These are phyloP conservation scores for Hippopotamus amphibius DNA, from an alignment of 2,113 vertebrate species.

Conservation along the genomic window DNA sequence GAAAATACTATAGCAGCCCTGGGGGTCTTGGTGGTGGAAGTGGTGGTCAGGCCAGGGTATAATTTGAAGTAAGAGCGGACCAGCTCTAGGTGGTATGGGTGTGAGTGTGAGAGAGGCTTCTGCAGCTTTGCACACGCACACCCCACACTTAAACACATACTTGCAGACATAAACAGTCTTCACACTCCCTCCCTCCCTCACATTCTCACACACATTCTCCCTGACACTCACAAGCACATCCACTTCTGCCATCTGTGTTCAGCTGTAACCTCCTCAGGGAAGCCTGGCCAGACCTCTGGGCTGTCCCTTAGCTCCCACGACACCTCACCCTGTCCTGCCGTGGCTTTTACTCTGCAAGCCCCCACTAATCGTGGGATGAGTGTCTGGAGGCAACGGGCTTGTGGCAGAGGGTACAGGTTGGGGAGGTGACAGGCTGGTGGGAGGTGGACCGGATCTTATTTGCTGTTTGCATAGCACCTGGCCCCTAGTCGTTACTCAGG, in stretches of 20 bases:
- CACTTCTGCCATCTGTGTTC: neutral
- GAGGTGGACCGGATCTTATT: neutral
- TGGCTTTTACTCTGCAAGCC: too few species aligned
- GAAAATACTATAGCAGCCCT: neutral
- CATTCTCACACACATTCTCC: too few species aligned
- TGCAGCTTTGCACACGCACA: neutral
- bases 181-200: neutral
- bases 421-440: neutral
- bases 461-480: neutral
- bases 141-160: neutral
- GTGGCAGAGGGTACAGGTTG: neutral
- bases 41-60: neutral
- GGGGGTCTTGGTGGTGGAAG: neutral
- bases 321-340: neutral
- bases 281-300: neutral
- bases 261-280: neutral
- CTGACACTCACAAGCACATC: neutral
- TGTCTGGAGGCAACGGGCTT: neutral
- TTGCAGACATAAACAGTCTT: neutral
- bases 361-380: rapidly evolving
- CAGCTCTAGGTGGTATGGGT: neutral
- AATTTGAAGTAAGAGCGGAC: neutral
- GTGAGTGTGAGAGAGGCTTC: neutral
- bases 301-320: neutral
- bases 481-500: neutral